Evolutionary conservation across 2,888 invertebrate genomes (phyloP).

Genomic region (Anarsia innoxiella): DNA sequence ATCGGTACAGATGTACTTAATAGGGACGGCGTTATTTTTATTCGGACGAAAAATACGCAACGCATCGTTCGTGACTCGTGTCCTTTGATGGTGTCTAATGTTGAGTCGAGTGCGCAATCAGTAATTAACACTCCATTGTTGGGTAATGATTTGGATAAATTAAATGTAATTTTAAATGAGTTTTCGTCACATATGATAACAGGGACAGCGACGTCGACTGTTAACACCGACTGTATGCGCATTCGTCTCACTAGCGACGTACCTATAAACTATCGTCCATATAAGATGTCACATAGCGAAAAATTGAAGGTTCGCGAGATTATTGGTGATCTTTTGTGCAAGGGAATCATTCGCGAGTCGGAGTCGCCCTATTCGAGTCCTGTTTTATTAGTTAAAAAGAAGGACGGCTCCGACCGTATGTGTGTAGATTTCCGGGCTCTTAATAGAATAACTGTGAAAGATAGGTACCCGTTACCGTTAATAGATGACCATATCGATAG

Average conservation of each 20-base stretch:
- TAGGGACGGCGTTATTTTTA: slow-evolving; percentile 1
- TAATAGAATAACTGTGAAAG: slow-evolving; percentile 4
- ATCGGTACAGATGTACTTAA: slow-evolving; percentile 15
- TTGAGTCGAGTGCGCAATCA: not conserved
- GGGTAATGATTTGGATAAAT: not conserved
- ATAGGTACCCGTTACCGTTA: slow-evolving; percentile 8
- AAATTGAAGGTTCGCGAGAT: slow-evolving; percentile 9
- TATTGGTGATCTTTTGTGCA: slow-evolving; percentile 8
- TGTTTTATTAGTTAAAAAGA: slow-evolving; percentile 23
- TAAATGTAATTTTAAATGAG: not conserved
- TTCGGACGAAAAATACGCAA: slow-evolving; percentile 2
- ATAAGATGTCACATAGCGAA: slow-evolving; percentile 6
- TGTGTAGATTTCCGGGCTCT: slow-evolving; percentile 7
- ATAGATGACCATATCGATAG: slow-evolving; percentile 9
- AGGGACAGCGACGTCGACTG: not conserved
- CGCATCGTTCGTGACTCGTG: not conserved
- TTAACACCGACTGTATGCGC: not conserved
- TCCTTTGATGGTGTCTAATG: not conserved
- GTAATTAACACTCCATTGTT: not conserved
- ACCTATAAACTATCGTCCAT: slow-evolving; percentile 9
- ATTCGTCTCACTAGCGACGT: slow-evolving; percentile 1
- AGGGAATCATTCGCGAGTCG: slow-evolving; percentile 11
- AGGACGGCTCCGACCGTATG: slow-evolving; percentile 11
- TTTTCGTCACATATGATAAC: not conserved
- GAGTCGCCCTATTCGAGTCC: slow-evolving; percentile 24